Evolutionary conservation across 2,113 vertebrate species (phyloP).

Genomic region (Poecilia latipinna): DNA sequence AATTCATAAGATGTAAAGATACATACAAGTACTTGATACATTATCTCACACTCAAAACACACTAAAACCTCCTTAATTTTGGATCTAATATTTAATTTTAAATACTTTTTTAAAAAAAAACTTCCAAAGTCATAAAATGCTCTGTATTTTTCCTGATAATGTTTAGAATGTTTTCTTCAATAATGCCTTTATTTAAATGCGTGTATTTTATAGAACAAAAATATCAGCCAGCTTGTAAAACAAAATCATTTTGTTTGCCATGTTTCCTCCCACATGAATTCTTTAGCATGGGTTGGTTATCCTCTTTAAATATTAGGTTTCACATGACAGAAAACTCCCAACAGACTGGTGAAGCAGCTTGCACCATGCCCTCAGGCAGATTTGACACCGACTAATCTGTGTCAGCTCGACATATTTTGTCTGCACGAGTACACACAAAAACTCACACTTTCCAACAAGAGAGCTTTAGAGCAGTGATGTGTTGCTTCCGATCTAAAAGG

Average conservation of each 20-base stretch:
- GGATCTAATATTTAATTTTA: no score
- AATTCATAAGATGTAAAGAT: no score
- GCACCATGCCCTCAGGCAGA: slow-evolving; percentile 25
- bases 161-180: no score
- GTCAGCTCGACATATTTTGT: slow-evolving; percentile 37
- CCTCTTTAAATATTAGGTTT: slow-evolving; percentile 18
- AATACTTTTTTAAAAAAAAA: no score
- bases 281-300: background rate
- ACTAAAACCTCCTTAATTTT: no score
- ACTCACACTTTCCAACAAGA: slow-evolving; percentile 5
- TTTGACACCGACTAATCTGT: slow-evolving; percentile 36
- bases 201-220: background rate
- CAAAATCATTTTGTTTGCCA: background rate
- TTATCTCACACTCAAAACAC: no score
- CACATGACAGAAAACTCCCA: slow-evolving; percentile 13
- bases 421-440: background rate
- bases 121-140: no score
- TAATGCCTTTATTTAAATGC: background rate
- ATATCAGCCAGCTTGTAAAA: background rate
- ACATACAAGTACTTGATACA: no score
- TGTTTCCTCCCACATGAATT: background rate
- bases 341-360: slow-evolving; percentile 42
- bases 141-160: no score
- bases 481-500: background rate
- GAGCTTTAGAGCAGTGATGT: background rate